Base-by-base conservation (phyloP, 2,113 vertebrate genomes). In the Mesitornis unicolor region DNA sequence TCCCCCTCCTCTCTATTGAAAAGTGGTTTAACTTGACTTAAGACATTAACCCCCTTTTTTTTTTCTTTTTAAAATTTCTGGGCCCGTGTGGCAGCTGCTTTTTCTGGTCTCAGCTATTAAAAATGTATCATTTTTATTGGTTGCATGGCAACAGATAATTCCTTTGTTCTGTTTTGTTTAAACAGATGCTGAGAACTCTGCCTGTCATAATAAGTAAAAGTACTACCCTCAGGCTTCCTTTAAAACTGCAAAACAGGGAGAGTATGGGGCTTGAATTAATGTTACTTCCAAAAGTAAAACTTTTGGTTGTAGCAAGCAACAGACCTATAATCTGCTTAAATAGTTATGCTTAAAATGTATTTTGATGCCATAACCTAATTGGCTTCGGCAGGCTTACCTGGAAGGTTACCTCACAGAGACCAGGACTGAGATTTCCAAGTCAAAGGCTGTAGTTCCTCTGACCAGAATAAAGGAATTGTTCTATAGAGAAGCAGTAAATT, bases 61-160 rank as follows among this genome's bases (percentile, higher is more conserved):
- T 71, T 38, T 13, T 1, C 33, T 29, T 65, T 76, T 47, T 29
- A 81, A 83, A 82, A 59, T 77, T 60, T 94, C 28, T 65, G 33
- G 91, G 59, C 69, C 69, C 1, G 3, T 80, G 35, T 60, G 68
- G 84, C 79, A 57, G 57, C 67, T 60, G 59, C 73, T 89, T 93
- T 88, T 90, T 59, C 60, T 77, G 54, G 63, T 84, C 84, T 61
- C 16, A 11, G 43, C 89, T 93, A 90, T 96, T 97, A 97, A 96
- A 97, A 93, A 85, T 89, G 89, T 74, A 84, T 94, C 61, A 76
- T 88, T 96, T 96, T 93, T 96, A 88, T 88, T 81, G 79, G 96
- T 97, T 94, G 96, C 95, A 60, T 95, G 90, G 97, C 95, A 97
- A 97, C 95, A 85, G 86, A 95, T 47, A 89, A 94, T 93, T 71